Conservation (phyloP, 2,888 invertebrate species). For the Hedya salicella region DNA sequence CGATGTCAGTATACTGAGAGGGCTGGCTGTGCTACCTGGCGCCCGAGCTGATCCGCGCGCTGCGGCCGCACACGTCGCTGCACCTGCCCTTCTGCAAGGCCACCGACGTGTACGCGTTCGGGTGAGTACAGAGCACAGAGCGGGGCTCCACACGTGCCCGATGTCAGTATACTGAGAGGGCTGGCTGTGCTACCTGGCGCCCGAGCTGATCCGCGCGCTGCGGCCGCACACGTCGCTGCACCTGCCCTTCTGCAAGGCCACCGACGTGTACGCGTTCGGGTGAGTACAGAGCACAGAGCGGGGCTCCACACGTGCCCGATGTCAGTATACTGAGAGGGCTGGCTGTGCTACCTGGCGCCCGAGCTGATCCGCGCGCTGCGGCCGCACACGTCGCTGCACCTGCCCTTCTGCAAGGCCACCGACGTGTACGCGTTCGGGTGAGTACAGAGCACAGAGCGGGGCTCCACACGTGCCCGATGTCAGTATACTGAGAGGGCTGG, state of each 20-base stretch:
- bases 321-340: slow-evolving; percentile 83
- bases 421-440: slow-evolving; percentile 82
- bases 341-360: slow-evolving; percentile 97
- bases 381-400: too few species aligned
- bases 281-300: slow-evolving; percentile 53
- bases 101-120: slow-evolving; percentile 64
- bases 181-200: slow-evolving; percentile 97
- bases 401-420: too few species aligned
- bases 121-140: slow-evolving; percentile 70
- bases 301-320: too few species aligned
- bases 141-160: slow-evolving; percentile 89
- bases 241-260: not conserved
- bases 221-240: not conserved
- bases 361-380: slow-evolving; percentile 74
- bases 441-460: not conserved
- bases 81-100: slow-evolving; percentile 1
- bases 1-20: slow-evolving; percentile 51
- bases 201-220: slow-evolving; percentile 82
- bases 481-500: too few species aligned
- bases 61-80: not conserved
- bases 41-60: slow-evolving; percentile 86
- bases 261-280: slow-evolving; percentile 79
- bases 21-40: slow-evolving; percentile 97
- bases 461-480: too few species aligned
- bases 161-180: slow-evolving; percentile 74